Evolutionary conservation across 2,888 invertebrate species (phyloP).

Genomic region (Eupithecia abbreviata): DNA sequence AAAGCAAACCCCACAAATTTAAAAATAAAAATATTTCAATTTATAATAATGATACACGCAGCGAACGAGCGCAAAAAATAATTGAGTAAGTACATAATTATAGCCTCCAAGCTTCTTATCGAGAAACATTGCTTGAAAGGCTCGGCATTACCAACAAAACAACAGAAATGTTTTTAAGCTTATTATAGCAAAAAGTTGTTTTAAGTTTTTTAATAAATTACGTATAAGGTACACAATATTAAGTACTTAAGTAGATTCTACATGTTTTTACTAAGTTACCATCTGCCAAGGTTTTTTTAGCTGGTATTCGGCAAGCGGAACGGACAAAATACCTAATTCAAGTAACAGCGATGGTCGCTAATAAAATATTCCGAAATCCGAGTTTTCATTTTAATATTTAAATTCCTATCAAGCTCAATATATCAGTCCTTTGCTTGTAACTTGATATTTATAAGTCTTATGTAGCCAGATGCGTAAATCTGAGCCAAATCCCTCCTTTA

Average conservation of each 20-base stretch:
- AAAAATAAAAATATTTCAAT: not conserved
- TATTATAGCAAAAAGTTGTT: not conserved
- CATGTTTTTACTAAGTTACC: conserved; percentile 10
- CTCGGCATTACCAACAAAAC: conserved; percentile 11
- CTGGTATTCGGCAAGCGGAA: not conserved
- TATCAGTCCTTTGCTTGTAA: not conserved
- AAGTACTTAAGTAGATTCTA: conserved; percentile 26
- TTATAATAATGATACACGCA: not conserved
- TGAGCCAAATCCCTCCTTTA: conserved; percentile 76
- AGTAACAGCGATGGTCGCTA: not conserved
- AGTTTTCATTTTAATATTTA: not conserved
- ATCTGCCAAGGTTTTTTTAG: conserved; percentile 1
- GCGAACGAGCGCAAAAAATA: conserved; percentile 25
- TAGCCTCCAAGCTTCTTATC: conserved; percentile 23
- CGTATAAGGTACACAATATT: conserved; percentile 29
- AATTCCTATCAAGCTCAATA: not conserved
- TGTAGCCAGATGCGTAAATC: conserved; percentile 56
- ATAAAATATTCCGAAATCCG: not conserved
- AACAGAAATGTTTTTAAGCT: conserved; percentile 6
- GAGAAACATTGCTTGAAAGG: conserved; percentile 13
- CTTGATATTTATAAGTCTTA: not conserved
- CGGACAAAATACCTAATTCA: not conserved
- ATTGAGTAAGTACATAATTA: conserved; percentile 31
- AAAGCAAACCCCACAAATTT: not conserved
- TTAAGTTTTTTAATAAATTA: conserved; percentile 22